Evolutionary conservation across 2,888 invertebrate species (phyloP).

Genomic region (Tigriopus californicus): DNA sequence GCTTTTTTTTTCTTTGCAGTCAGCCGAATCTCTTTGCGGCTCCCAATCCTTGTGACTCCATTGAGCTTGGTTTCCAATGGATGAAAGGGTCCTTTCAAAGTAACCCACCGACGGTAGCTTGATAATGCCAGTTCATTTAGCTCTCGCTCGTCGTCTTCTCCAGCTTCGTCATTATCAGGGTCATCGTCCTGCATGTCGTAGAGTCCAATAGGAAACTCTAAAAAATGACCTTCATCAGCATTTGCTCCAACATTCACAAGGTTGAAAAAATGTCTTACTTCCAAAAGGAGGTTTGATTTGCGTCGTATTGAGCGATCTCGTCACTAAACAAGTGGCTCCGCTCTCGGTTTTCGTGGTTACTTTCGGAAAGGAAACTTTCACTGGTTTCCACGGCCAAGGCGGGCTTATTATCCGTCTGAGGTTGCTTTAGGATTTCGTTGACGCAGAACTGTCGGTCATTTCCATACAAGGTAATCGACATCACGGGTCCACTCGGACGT

Average conservation of each 20-base stretch:
- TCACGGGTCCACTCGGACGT: not conserved
- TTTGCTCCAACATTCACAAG: too few relatives aligned
- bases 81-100: constrained; percentile 46
- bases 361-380: not conserved
- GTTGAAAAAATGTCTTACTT: too few relatives aligned
- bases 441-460: not conserved
- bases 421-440: not conserved
- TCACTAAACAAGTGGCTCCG: not conserved
- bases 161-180: too few relatives aligned
- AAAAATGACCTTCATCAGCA: too few relatives aligned
- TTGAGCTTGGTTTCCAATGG: constrained; percentile 57
- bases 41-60: constrained; percentile 37
- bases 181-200: too few relatives aligned
- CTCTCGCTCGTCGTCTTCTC: too few relatives aligned
- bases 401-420: not conserved
- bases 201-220: too few relatives aligned
- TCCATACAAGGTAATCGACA: not conserved
- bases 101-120: not conserved
- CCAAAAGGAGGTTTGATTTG: not conserved
- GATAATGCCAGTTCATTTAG: not conserved
- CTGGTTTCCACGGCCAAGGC: not conserved
- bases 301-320: not conserved
- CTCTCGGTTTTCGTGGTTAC: not conserved
- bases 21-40: constrained; percentile 33
- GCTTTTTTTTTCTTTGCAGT: too few relatives aligned